Base-by-base conservation (phyloP, 30 jellyfish, hydroid and myxozoan species). In the Hydractinia symbiolongicarpus region DNA sequence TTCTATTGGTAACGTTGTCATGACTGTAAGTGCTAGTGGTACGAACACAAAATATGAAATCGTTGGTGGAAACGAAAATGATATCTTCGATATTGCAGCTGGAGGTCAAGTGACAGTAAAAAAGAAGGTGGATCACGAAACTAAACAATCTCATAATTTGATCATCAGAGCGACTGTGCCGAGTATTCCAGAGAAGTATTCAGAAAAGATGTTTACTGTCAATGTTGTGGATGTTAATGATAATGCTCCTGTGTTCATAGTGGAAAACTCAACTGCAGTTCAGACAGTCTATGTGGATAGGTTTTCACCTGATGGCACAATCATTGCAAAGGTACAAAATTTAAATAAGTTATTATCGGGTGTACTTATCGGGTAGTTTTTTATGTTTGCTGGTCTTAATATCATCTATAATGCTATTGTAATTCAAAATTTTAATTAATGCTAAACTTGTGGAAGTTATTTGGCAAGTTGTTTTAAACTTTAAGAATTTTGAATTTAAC, bases 21-120 rank as follows among this genome's bases (percentile, higher is more conserved):
- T 83, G 20, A 81, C 74, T 51, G 94, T 86, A 8, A 16, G 76
- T 6, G 73, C 68, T 1, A 75, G 76, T 15, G 94, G 94, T 52
- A 94, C 79, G 9, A 62, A 57, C 21, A 60, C 86, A 7, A 54
- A 82, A 50, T 93, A 75, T 79, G 86, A 72, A 77, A 83, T 93
- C 55, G 98, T 93, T 57, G 98, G 98, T 53, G 98, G 98, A 5
- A 87, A 93, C 58, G 61, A 5, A 8, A 95, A 75, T 52, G 73
- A 54, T 16, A 86, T 78, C 6, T 93, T 93, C 61, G 83, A 54
- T 19, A 93, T 93, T 49, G 85, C 88, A 55, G 67, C 56, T 55
- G 58, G 16, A 76, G 96, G 96, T 16, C 55, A 52, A 6, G 64
- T 93, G 73, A 50, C 30, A 5, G 55, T 87, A 72, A 76, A 80